Evolutionary conservation across 2,113 vertebrate species (phyloP).

Genomic region (Nymphicus hollandicus): DNA sequence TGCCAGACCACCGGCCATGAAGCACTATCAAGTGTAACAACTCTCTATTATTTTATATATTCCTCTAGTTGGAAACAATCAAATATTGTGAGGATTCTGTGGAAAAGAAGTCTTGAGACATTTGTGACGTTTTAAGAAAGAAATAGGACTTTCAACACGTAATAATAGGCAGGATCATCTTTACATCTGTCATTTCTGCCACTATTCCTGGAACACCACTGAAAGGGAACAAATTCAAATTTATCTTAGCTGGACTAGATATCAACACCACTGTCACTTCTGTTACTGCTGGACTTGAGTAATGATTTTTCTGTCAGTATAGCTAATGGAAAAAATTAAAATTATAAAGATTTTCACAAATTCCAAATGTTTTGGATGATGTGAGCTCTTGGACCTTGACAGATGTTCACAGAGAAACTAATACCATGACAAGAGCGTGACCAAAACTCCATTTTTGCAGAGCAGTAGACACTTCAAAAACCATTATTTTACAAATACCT

Average conservation of each 20-base stretch:
- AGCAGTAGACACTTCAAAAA: not conserved
- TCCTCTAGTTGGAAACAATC: constrained; percentile 33
- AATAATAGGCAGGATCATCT: not conserved
- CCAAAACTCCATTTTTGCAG: not conserved
- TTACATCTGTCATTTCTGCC: not conserved
- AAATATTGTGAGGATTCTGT: not conserved
- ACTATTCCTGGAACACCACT: not conserved
- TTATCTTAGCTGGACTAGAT: not conserved
- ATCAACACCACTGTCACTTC: not conserved
- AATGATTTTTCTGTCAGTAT: rapidly evolving
- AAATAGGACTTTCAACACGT: not conserved
- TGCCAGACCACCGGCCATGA: constrained; percentile 66
- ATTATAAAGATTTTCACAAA: not conserved
- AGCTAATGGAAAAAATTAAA: not conserved
- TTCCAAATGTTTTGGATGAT: not conserved
- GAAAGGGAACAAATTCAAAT: not conserved
- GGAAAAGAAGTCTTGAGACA: not conserved
- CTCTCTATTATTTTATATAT: not conserved
- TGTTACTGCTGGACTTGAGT: not conserved
- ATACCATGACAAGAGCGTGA: not conserved
- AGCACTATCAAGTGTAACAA: not conserved
- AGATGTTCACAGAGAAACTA: not conserved
- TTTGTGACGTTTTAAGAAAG: not conserved
- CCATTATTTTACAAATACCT: not conserved
- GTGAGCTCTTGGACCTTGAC: not conserved